These are phyloP conservation scores for Micrasema longulum DNA, from an alignment of 1,140 invertebrate species.

Conservation along the genomic window DNA sequence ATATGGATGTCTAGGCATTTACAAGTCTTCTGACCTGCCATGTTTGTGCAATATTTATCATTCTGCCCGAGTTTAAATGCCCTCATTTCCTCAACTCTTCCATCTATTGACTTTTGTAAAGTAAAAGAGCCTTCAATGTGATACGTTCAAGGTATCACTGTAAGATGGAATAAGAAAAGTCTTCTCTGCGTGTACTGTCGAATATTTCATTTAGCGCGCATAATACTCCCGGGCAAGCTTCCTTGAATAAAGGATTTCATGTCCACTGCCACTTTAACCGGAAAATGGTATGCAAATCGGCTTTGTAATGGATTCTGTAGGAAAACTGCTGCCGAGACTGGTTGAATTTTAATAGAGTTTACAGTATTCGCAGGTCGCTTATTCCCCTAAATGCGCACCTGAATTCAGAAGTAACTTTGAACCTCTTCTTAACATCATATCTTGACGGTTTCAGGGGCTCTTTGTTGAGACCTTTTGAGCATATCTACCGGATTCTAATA, in stretches of 20 bases:
- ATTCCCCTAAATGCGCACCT: constrained; percentile 18
- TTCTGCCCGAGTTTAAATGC: too few species aligned
- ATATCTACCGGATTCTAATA: too few species aligned
- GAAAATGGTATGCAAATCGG: constrained; percentile 50
- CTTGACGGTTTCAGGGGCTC: too few species aligned
- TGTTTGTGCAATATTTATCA: too few species aligned
- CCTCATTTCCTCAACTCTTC: too few species aligned
- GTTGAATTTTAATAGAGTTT: constrained; percentile 51
- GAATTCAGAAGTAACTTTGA: constrained; percentile 34
- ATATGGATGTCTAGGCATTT: too few species aligned
- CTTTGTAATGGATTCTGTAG: constrained; percentile 50
- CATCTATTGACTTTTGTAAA: too few species aligned
- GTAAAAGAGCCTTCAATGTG: too few species aligned
- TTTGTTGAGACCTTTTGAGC: too few species aligned
- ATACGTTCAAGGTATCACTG: too few species aligned
- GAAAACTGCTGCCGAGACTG: constrained; percentile 42
- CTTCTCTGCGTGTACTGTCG: not conserved
- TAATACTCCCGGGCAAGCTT: constrained; percentile 14
- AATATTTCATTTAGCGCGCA: constrained; percentile 4
- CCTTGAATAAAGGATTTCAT: constrained; percentile 50
- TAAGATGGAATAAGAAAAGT: too few species aligned
- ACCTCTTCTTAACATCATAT: constrained; percentile 15
- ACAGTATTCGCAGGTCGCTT: constrained; percentile 27
- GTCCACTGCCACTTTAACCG: constrained; percentile 42
- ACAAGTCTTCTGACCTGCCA: too few species aligned